These are phyloP conservation scores for Neelides sp. DNA, from an alignment of 1,140 invertebrate species.

Conservation along the genomic window DNA sequence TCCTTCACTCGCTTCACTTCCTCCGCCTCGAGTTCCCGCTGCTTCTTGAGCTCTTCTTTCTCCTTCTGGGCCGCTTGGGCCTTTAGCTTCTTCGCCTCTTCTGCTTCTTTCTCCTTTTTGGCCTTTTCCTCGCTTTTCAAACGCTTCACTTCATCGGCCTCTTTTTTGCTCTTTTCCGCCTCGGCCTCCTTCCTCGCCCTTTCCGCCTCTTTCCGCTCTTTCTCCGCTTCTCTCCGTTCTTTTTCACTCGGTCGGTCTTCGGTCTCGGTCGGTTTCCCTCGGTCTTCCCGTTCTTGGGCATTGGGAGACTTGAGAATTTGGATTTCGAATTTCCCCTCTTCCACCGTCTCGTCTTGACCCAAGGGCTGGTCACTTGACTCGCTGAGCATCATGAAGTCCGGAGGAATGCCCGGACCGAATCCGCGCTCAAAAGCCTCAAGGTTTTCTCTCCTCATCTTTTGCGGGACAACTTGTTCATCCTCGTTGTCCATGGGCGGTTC, in stretches of 20 bases:
- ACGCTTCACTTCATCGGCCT: slow-evolving; percentile 6
- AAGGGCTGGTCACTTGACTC: background rate
- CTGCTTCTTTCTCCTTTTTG: slow-evolving; percentile 7
- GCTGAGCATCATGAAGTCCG: background rate
- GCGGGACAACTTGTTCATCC: slow-evolving; percentile 32
- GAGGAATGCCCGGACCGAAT: slow-evolving; percentile 33
- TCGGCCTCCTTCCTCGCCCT: slow-evolving; percentile 13
- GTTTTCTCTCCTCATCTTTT: slow-evolving; percentile 7
- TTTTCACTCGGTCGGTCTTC: background rate
- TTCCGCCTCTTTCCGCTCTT: background rate
- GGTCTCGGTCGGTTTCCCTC: background rate
- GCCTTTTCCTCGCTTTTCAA: slow-evolving; percentile 1
- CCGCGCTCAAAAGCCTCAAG: slow-evolving; percentile 35
- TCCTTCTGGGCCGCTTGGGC: slow-evolving; percentile 12
- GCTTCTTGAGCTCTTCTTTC: slow-evolving; percentile 15
- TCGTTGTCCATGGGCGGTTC: slow-evolving; percentile 23
- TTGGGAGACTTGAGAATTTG: background rate
- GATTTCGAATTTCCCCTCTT: background rate
- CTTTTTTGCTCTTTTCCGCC: slow-evolving; percentile 9
- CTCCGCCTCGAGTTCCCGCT: slow-evolving; percentile 15
- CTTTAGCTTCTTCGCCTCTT: slow-evolving; percentile 16
- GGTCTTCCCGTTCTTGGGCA: background rate
- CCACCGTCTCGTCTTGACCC: background rate
- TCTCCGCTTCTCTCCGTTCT: background rate
- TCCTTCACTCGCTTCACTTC: slow-evolving; percentile 22